Base-by-base conservation (phyloP, 2,113 vertebrate genomes). In the Oreochromis niloticus region DNA sequence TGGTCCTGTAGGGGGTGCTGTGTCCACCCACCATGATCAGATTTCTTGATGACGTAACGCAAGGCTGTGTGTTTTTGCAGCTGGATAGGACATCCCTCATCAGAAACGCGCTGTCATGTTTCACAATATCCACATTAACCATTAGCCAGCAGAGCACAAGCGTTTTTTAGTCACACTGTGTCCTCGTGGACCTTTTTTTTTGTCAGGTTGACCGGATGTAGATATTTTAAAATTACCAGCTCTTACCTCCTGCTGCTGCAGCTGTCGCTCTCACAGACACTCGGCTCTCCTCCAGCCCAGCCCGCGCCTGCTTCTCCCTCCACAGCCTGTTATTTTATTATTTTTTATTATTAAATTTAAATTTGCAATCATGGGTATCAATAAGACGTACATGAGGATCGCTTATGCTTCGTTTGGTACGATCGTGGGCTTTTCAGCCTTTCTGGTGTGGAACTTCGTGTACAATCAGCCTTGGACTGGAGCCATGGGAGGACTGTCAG, bases 401-500 rank as follows among this genome's bases (percentile, higher is more conserved):
- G 96, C 89, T 22, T 98, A 98, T 87, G 92, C 98, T 2, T 94
- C 94, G 46, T 41, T 96, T 24, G 97, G 98, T 1, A 17, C 96
- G 16, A 12, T 96, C 24, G 41, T 97, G 78, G 98, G 98, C 6
- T 92, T 97, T 52, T 98, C 97, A 10, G 96, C 96, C 50, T 98
- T 98, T 92, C 90, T 98, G 66, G 93, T 96, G 68, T 99, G 98
- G 98, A 98, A 97, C 90, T 88, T 97, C 86, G 95, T 94, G 59
- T 98, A 95, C 94, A 90, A 75, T 6, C 98, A 99, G 94, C 97
- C 96, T 46, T 97, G 95, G 94, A 99, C 98, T 5, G 97, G 96
- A 7, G 97, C 97, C 80, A 97, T 97, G 96, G 98, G 98, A 61
- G 98, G 97, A 59, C 96, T 98, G 86, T 97, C 98, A 96, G 98